These are phyloP conservation scores for Archips crataeganus DNA, from an alignment of 2,888 invertebrate species.

Conservation along the genomic window DNA sequence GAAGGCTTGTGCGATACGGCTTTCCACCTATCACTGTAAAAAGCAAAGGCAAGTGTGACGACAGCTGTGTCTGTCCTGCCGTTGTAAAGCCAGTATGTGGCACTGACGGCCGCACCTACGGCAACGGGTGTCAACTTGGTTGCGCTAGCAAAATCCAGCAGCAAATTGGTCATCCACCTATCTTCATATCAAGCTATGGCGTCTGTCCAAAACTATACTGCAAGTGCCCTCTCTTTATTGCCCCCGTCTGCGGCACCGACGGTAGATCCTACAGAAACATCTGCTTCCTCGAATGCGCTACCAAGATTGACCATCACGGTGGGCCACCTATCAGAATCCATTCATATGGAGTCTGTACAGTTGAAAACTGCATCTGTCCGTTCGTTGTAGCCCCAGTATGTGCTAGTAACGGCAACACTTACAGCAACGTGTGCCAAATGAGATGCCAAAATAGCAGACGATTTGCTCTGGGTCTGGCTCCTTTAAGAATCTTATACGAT, in stretches of 20 bases:
- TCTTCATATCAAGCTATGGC: conserved; percentile 25
- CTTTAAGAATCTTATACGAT: neutral
- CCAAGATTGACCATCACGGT: neutral
- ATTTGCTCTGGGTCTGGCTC: neutral
- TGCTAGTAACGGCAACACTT: conserved; percentile 28
- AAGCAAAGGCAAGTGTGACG: conserved; percentile 21
- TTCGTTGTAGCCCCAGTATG: conserved; percentile 10
- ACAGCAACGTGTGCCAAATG: conserved; percentile 2
- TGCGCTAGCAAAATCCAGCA: conserved; percentile 25
- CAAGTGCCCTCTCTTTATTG: conserved; percentile 24
- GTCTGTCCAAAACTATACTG: conserved; percentile 14
- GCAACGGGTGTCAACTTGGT: conserved; percentile 16
- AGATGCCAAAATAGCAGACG: neutral
- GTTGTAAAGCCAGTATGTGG: conserved; percentile 19
- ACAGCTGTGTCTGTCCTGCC: neutral
- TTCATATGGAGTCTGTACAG: conserved; percentile 1
- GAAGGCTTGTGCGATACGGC: conserved; percentile 23
- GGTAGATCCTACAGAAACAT: conserved; percentile 23
- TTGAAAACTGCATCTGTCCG: conserved; percentile 13
- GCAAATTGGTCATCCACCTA: conserved; percentile 17
- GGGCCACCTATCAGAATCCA: conserved; percentile 1
- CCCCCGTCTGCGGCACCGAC: conserved; percentile 28
- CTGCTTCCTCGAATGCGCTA: conserved; percentile 33
- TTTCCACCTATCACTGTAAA: conserved; percentile 13
- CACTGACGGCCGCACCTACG: conserved; percentile 25